Evolutionary conservation across 2,113 vertebrate genomes (phyloP).

Genomic region (Phrynosoma blainvillii): DNA sequence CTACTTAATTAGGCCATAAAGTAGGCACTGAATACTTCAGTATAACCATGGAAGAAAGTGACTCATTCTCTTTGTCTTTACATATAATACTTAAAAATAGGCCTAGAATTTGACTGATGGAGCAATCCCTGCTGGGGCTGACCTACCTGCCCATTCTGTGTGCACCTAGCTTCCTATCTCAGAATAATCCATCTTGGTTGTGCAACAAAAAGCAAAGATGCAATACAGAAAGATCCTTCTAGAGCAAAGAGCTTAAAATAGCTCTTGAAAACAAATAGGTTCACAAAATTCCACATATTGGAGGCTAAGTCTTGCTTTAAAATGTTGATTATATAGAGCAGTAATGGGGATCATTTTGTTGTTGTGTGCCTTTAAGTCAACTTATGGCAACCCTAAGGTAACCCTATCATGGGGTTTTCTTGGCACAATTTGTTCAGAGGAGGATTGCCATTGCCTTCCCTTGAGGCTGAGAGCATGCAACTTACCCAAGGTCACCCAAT

Average conservation of each 20-base stretch:
- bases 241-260: background rate
- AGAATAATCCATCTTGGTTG: background rate
- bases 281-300: background rate
- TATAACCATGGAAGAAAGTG: background rate
- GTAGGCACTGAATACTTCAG: background rate
- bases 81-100: background rate
- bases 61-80: no score
- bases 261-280: background rate
- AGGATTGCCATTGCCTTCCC: no score
- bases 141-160: no score
- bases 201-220: background rate
- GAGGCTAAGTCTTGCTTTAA: background rate
- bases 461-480: no score
- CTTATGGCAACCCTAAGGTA: no score
- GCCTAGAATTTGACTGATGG: background rate
- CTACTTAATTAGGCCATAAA: background rate
- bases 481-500: no score
- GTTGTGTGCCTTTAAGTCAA: no score
- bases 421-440: no score
- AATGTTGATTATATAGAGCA: background rate
- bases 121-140: background rate
- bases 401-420: no score
- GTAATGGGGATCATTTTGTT: no score
- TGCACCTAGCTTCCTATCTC: background rate
- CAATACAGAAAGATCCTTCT: background rate